A percentile compares a stretch with the other conserved stretches of the same genome.
Evolutionary conservation across 2,888 invertebrate species (phyloP).

Genomic region (Archaeoteleia sp.): DNA sequence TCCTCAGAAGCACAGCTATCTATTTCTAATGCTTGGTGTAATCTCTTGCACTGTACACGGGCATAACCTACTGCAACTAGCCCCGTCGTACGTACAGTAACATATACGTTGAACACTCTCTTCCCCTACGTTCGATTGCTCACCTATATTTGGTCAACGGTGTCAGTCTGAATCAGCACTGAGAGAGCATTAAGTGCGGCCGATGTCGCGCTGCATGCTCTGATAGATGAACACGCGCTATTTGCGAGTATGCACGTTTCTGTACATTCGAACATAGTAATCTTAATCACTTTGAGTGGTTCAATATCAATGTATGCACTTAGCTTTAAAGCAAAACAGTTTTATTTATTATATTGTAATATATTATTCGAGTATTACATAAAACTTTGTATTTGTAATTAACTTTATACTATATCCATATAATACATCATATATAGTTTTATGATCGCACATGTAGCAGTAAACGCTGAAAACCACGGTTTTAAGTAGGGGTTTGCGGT

Average conservation of each 20-base stretch:
- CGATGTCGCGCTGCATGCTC: constrained; percentile 58
- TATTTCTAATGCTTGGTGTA: constrained; percentile 64
- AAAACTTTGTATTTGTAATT: neutral
- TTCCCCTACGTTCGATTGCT: constrained; percentile 44
- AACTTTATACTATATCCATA: too few relatives aligned
- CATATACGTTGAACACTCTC: constrained; percentile 1
- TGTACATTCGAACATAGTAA: constrained; percentile 4
- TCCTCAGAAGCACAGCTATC: constrained; percentile 60
- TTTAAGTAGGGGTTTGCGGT: too few relatives aligned
- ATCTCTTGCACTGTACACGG: constrained; percentile 56
- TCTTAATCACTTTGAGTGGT: constrained; percentile 18
- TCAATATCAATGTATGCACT: neutral
- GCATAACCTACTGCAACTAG: constrained; percentile 48
- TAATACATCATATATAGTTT: too few relatives aligned
- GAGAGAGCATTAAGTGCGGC: constrained; percentile 60
- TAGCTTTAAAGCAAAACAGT: neutral
- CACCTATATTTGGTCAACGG: constrained; percentile 56
- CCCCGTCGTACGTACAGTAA: constrained; percentile 37
- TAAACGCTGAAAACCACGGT: too few relatives aligned
- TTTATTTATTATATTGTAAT: too few relatives aligned
- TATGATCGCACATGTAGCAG: too few relatives aligned
- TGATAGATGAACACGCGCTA: constrained; percentile 34
- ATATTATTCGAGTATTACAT: too few relatives aligned
- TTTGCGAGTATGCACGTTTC: constrained; percentile 17
- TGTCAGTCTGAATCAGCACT: constrained; percentile 65